Conservation (phyloP, 2,888 invertebrate genomes). For the Tiliacea citrago region DNA sequence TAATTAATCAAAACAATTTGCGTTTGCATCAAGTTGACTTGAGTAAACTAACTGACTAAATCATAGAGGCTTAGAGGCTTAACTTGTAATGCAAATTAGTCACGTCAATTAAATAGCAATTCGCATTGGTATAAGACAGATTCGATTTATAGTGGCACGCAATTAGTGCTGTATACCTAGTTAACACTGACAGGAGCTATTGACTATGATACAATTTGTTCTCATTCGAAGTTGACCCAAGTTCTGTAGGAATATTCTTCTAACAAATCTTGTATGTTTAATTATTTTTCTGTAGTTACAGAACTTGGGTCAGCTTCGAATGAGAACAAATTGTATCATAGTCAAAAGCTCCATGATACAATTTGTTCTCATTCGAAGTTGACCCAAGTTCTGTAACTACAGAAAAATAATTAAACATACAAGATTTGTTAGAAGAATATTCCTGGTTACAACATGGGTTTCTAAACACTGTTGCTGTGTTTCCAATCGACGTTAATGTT, state of each 20-base stretch:
- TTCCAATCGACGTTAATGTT: not conserved
- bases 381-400: constrained; percentile 5
- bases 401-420: not conserved
- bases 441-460: constrained; percentile 2
- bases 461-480: not conserved
- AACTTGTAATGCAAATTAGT: constrained; percentile 32
- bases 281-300: no score
- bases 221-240: no score
- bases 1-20: constrained; percentile 27
- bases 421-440: not conserved
- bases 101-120: constrained; percentile 30
- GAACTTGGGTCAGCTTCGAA: no score
- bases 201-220: constrained; percentile 16
- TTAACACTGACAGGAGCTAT: constrained; percentile 6
- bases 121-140: constrained; percentile 13
- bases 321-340: no score
- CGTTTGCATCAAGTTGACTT: constrained; percentile 5
- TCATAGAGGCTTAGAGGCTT: constrained; percentile 22
- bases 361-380: constrained; percentile 12
- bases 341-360: constrained; percentile 12
- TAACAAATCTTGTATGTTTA: no score
- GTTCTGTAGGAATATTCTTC: no score
- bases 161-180: constrained; percentile 26
- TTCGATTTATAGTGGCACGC: constrained; percentile 12
- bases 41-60: constrained; percentile 25